Evolutionary conservation across 1,140 invertebrate species (phyloP).

Genomic region (Lithobius niger): DNA sequence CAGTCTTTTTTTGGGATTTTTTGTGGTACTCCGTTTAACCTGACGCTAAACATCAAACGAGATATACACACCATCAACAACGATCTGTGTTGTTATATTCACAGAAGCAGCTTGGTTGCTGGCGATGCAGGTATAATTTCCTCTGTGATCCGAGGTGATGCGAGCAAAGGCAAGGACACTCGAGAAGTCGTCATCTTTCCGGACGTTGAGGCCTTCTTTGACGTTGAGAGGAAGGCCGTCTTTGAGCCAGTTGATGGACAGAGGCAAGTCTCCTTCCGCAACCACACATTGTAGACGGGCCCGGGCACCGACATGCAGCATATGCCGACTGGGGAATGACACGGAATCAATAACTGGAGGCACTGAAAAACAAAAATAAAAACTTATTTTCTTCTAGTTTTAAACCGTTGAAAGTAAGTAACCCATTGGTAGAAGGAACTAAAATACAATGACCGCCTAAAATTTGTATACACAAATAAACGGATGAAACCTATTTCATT

Average conservation of each 20-base stretch:
- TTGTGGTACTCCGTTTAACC: too few relatives aligned
- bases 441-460: too few relatives aligned
- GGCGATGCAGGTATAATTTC: conserved; percentile 59
- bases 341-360: conserved; percentile 22
- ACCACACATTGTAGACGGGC: conserved; percentile 61
- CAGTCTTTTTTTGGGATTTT: too few relatives aligned
- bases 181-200: conserved; percentile 53
- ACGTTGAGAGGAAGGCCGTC: conserved; percentile 48
- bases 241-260: conserved; percentile 62
- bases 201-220: conserved; percentile 25
- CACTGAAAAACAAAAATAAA: conserved; percentile 18
- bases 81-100: conserved; percentile 41
- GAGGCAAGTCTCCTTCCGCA: conserved; percentile 58
- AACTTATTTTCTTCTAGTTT: neutral
- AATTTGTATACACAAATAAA: too few relatives aligned
- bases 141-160: conserved; percentile 58
- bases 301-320: conserved; percentile 41
- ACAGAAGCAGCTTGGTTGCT: conserved; percentile 48
- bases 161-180: conserved; percentile 63
- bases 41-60: too few relatives aligned
- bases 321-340: conserved; percentile 19
- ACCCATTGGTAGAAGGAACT: too few relatives aligned
- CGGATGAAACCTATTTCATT: too few relatives aligned
- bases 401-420: neutral
- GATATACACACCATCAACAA: conserved; percentile 31